phyloP scores from a whole-genome alignment of 2,797 vertebrate genomes.

The Cossypha dichroa region DNA sequence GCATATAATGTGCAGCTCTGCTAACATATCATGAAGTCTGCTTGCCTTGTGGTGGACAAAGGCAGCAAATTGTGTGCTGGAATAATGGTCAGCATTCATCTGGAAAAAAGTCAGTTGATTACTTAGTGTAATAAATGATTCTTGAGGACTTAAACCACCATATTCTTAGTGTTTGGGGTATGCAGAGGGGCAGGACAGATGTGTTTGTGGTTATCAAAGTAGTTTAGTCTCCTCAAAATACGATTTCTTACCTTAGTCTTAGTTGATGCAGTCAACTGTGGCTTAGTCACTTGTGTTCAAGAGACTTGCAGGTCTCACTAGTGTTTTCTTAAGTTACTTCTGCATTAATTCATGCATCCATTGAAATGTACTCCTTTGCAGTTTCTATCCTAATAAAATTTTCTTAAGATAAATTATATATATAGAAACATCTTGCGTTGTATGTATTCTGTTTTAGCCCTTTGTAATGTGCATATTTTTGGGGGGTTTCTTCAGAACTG shows the following conservation, averaged over 20 bases:
- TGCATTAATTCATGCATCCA: not conserved
- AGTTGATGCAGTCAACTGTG: not conserved
- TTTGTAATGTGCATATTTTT: not conserved
- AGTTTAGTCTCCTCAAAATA: not conserved
- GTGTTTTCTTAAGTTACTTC: not conserved
- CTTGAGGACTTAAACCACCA: rapidly evolving
- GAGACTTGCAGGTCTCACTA: not conserved
- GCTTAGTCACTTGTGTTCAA: not conserved
- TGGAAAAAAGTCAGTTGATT: not conserved
- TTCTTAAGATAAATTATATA: not conserved
- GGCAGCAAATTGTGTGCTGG: not conserved
- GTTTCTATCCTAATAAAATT: not conserved
- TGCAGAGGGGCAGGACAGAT: not conserved
- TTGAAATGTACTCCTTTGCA: not conserved
- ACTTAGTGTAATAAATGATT: not conserved
- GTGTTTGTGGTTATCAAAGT: not conserved
- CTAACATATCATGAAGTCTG: not conserved
- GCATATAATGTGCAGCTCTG: not conserved
- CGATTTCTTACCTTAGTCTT: not conserved
- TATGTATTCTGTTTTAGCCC: not conserved
- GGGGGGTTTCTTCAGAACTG: not conserved
- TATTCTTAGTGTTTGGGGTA: not conserved
- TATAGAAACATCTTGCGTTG: not conserved
- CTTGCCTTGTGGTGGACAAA: not conserved
- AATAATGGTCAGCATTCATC: not conserved